Evolutionary conservation across 2,888 invertebrate species (phyloP).

Genomic region (Pantelozetes paolii): DNA sequence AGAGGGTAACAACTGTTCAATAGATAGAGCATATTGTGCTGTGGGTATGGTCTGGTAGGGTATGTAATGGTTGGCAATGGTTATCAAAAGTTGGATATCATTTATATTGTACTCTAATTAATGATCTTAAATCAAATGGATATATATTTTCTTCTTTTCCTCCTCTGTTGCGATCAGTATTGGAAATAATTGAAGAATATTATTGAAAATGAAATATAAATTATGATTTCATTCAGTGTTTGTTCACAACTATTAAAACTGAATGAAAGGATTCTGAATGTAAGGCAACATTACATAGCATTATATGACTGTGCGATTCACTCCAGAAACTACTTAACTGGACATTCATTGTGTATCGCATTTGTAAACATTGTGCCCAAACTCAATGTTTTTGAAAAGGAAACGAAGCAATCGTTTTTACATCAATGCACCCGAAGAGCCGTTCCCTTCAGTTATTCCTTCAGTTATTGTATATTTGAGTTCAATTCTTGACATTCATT

Average conservation of each 20-base stretch:
- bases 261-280: no score
- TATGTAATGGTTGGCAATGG: no score
- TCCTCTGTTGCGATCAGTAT: not conserved
- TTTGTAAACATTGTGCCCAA: constrained; percentile 1
- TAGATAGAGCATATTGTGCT: not conserved
- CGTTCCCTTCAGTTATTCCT: not conserved
- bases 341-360: constrained; percentile 1
- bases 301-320: not conserved
- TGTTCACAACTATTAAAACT: not conserved
- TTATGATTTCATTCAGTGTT: not conserved
- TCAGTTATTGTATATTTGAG: not conserved
- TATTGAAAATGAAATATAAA: constrained; percentile 2
- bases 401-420: constrained; percentile 14
- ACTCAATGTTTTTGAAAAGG: constrained; percentile 20
- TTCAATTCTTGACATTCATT: not conserved
- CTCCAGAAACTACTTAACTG: not conserved
- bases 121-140: constrained; percentile 8
- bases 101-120: constrained; percentile 4
- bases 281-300: not conserved
- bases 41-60: no score
- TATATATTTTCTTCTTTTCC: not conserved
- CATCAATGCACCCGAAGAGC: not conserved
- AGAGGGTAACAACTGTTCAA: not conserved
- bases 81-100: not conserved
- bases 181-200: not conserved